Base-by-base conservation (phyloP, 2,888 invertebrate species). In the Drosophila picticornis region DNA sequence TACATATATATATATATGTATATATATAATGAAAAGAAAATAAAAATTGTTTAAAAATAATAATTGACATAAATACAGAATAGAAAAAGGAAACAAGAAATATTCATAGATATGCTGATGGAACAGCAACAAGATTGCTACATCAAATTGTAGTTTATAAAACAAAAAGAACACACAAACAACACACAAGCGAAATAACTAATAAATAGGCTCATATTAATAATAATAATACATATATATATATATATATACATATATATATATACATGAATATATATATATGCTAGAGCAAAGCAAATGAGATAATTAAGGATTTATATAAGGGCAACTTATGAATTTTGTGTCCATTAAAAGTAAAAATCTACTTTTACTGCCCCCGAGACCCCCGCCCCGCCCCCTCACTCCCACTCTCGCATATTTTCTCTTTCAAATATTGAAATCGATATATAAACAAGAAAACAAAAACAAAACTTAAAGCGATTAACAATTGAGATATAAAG, bases 241-340 rank as follows among this genome's bases (percentile, higher is more conserved):
- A 22, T 5, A 22, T 43, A 43, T 11, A 43, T 43, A 43, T 43
- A 43, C 3, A 43, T 43, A 9, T 9, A 38, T 2, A n/a, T 1
- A n/a, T n/a, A n/a, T 11, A 43, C 1, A 13, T 9, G 4, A 9
- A 25, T 25, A 43, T 53, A 59, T 59, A 57, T 58, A 55, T 62
- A 73, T 56, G 53, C 67, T 72, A 80, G 72, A 68, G 69, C 69
- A 66, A 80, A 69, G 76, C 46, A 56, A 27, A 43, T 52, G 57
- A 71, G 61, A 51, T 59, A 51, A 27, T 53, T 64, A 61, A 55
- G 53, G 60, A 68, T 66, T 52, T 81, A 86, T 66, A 81, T 67
- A 68, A 69, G 72, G 73, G 68, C 73, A 81, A 72, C 72, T 71
- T 78, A 72, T 89, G 77, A 87, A 87, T 84, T 84, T 77, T 83